phyloP scores from a whole-genome alignment of 2,888 invertebrate species.

The Drosophila rellima region DNA sequence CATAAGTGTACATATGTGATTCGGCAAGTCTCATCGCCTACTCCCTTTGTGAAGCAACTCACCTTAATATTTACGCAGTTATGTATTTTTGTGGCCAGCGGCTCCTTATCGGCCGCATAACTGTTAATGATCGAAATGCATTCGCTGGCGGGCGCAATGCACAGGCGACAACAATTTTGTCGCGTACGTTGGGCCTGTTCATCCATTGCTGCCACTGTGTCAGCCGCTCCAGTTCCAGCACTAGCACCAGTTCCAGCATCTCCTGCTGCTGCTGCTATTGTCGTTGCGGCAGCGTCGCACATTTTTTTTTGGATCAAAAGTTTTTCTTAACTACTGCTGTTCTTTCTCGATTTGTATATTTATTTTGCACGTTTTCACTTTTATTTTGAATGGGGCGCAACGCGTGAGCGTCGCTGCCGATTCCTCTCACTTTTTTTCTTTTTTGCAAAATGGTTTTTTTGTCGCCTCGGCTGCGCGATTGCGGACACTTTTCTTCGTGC shows the following conservation, averaged over 20 bases:
- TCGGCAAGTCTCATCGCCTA: slow-evolving; percentile 17
- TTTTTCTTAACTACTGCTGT: slow-evolving; percentile 35
- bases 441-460: slow-evolving; percentile 53
- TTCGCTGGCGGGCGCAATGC: slow-evolving; percentile 85
- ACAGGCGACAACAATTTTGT: slow-evolving; percentile 85
- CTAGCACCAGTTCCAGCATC: slow-evolving; percentile 13
- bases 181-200: slow-evolving; percentile 68
- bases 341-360: slow-evolving; percentile 43
- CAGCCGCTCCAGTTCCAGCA: slow-evolving; percentile 17
- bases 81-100: slow-evolving; percentile 85
- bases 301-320: slow-evolving; percentile 56
- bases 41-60: slow-evolving; percentile 56
- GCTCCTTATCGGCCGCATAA: slow-evolving; percentile 86
- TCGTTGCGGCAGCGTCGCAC: slow-evolving; percentile 65
- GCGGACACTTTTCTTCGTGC: slow-evolving; percentile 50
- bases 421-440: slow-evolving; percentile 58
- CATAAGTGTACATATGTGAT: slow-evolving; percentile 6
- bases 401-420: slow-evolving; percentile 61
- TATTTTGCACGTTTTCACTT: slow-evolving; percentile 76
- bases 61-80: slow-evolving; percentile 86
- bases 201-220: slow-evolving; percentile 39
- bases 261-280: slow-evolving; percentile 23
- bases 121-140: slow-evolving; percentile 86
- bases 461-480: slow-evolving; percentile 52
- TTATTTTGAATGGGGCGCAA: slow-evolving; percentile 64